Conservation (phyloP, 2,113 vertebrate genomes). For the Corythaixoides concolor region DNA sequence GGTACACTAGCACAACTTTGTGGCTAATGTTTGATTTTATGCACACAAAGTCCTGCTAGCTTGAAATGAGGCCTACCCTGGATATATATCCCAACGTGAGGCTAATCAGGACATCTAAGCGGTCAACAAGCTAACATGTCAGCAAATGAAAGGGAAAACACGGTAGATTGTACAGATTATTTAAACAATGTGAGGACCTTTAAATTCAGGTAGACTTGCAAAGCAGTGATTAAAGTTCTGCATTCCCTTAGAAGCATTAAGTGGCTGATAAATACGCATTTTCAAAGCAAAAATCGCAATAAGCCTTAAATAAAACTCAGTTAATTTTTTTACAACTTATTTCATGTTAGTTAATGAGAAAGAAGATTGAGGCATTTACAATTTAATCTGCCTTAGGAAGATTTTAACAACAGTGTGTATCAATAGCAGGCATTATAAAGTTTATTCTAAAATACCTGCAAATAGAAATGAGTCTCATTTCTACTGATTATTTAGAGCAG, state of each 20-base stretch:
- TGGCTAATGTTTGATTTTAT: neutral
- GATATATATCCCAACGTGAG: neutral
- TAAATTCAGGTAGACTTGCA: slow-evolving; percentile 6
- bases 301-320: neutral
- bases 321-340: neutral
- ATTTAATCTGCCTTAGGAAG: neutral
- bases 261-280: neutral
- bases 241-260: neutral
- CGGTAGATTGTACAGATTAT: neutral
- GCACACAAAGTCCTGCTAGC: neutral
- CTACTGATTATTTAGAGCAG: neutral
- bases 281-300: neutral
- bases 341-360: neutral
- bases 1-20: neutral
- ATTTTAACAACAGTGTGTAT: neutral
- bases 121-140: neutral
- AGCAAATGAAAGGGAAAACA: neutral
- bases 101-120: neutral
- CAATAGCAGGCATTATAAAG: neutral
- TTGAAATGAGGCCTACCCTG: neutral
- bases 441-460: neutral
- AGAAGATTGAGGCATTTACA: neutral
- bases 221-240: neutral
- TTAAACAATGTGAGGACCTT: neutral
- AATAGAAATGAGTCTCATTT: neutral